Evolutionary conservation across 2,888 invertebrate genomes (phyloP).

Genomic region (Operophtera brumata): DNA sequence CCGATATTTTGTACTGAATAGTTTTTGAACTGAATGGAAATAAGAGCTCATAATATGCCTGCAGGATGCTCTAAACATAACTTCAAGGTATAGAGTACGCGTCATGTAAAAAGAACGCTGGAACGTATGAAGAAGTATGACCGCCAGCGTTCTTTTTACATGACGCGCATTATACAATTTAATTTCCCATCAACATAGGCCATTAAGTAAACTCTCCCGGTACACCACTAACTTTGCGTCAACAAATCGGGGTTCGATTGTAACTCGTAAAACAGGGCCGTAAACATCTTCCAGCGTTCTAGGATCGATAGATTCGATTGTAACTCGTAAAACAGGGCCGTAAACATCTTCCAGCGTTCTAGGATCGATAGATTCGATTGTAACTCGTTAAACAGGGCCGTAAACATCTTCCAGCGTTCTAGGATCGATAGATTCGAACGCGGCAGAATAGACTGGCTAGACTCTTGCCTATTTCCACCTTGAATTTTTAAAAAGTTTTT

Average conservation of each 20-base stretch:
- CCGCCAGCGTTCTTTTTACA: no score
- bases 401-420: conserved; percentile 59
- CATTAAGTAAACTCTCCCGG: conserved; percentile 22
- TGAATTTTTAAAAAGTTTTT: no score
- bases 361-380: conserved; percentile 54
- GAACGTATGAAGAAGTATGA: no score
- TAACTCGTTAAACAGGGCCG: conserved; percentile 62
- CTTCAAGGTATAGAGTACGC: no score
- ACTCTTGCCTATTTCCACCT: conserved; percentile 13
- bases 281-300: conserved; percentile 59
- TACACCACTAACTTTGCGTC: conserved; percentile 23
- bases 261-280: conserved; percentile 62
- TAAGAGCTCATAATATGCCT: no score
- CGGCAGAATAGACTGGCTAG: neutral
- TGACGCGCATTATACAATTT: no score
- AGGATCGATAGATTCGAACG: conserved; percentile 58
- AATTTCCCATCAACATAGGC: conserved; percentile 14
- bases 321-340: conserved; percentile 62
- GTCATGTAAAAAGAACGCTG: no score
- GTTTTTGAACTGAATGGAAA: no score
- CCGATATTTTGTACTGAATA: no score
- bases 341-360: conserved; percentile 59
- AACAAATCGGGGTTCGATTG: conserved; percentile 58
- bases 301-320: conserved; percentile 54
- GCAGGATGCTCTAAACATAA: no score